A percentile compares a stretch with the other conserved stretches of the same genome.
These are phyloP conservation scores for Drosophila erecta DNA, from an alignment of 1,140 invertebrate genomes.

Conservation along the genomic window DNA sequence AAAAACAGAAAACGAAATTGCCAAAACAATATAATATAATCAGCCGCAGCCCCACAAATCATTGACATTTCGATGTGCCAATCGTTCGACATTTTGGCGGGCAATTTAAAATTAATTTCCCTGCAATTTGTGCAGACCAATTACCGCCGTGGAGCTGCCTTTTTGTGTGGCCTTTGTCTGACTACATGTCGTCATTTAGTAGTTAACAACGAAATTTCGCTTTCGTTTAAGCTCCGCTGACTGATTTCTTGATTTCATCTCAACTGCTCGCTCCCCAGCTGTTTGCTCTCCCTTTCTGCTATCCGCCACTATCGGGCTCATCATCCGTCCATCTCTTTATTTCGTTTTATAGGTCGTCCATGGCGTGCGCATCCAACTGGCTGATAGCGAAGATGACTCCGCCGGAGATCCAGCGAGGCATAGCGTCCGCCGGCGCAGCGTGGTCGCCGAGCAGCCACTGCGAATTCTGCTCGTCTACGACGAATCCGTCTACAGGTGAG, in stretches of 20 bases:
- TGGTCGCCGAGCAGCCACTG: constrained; percentile 90
- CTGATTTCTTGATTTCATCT: constrained; percentile 48
- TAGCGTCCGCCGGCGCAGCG: constrained; percentile 91
- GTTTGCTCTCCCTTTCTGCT: constrained; percentile 7
- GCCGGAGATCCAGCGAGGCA: constrained; percentile 85
- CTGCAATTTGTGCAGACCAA: constrained; percentile 75
- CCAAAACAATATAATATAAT: neutral
- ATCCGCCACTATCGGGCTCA: constrained; percentile 12
- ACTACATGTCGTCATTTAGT: constrained; percentile 71
- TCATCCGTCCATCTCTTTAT: constrained; percentile 16
- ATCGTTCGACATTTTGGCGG: constrained; percentile 79
- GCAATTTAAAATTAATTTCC: constrained; percentile 79
- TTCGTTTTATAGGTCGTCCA: constrained; percentile 89
- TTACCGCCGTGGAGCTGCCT: constrained; percentile 45
- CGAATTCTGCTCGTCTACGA: constrained; percentile 96
- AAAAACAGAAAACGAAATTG: constrained; percentile 34
- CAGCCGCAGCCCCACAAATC: constrained; percentile 47
- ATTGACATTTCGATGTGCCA: constrained; percentile 78
- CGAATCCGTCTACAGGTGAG: constrained; percentile 94
- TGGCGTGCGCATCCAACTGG: constrained; percentile 89
- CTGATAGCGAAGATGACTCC: constrained; percentile 49
- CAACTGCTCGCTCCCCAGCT: neutral
- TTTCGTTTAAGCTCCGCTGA: constrained; percentile 59
- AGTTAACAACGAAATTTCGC: constrained; percentile 70
- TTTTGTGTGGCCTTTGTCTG: constrained; percentile 65